Conservation (phyloP, 1,140 invertebrate species). For the Trichoplusia ni region DNA sequence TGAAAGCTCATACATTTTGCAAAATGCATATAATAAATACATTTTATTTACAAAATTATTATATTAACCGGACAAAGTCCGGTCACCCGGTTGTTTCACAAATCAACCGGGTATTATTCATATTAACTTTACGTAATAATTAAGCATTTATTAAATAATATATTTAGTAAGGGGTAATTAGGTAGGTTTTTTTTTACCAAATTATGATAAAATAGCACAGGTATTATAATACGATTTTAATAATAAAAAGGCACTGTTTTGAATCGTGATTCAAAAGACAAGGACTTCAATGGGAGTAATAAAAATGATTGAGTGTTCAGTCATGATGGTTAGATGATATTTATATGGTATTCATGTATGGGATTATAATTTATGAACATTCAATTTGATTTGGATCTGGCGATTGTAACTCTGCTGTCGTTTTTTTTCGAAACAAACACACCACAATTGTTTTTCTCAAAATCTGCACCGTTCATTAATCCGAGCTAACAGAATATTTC, state of each 20-base stretch:
- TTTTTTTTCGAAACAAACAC: too few relatives aligned
- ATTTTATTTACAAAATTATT: slow-evolving; percentile 34
- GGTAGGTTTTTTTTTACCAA: slow-evolving; percentile 1
- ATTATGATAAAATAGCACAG: slow-evolving; percentile 41
- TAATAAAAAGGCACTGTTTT: slow-evolving; percentile 57
- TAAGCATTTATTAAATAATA: neutral
- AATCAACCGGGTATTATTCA: neutral
- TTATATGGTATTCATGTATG: neutral
- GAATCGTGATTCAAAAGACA: slow-evolving; percentile 45
- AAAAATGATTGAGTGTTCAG: slow-evolving; percentile 14
- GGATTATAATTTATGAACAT: neutral
- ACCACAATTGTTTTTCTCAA: too few relatives aligned
- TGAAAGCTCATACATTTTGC: slow-evolving; percentile 45
- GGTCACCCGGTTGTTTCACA: neutral
- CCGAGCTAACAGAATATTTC: too few relatives aligned
- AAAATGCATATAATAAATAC: slow-evolving; percentile 41
- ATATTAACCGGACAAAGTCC: neutral
- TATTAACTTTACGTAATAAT: neutral
- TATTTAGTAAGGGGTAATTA: neutral
- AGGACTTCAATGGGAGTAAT: slow-evolving; percentile 8
- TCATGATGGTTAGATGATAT: neutral
- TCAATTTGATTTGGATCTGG: neutral
- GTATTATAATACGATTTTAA: slow-evolving; percentile 45
- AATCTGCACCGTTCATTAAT: too few relatives aligned
- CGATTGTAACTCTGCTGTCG: too few relatives aligned